These are phyloP conservation scores for Anguilla anguilla DNA, from an alignment of 2,797 vertebrate genomes.

Conservation along the genomic window DNA sequence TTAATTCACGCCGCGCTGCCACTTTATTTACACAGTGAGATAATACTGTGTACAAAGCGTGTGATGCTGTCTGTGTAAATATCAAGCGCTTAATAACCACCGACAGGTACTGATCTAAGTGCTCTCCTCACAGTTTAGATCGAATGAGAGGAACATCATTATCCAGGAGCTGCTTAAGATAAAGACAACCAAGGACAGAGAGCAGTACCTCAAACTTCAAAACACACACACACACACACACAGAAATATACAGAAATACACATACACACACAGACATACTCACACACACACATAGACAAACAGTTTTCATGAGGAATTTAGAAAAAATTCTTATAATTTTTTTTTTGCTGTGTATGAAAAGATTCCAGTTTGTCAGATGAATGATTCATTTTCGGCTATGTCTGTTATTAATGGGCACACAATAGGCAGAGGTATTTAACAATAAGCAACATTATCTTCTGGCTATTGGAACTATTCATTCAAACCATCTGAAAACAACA, in stretches of 20 bases:
- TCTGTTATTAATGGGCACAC: no score
- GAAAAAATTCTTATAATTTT: no score
- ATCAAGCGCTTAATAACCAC: not conserved
- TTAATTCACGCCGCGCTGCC: not conserved
- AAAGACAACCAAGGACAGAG: no score
- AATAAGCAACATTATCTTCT: no score
- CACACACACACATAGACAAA: not conserved
- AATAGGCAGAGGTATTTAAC: no score
- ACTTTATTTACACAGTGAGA: not conserved
- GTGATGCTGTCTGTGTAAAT: not conserved
- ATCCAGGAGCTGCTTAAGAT: no score
- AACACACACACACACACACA: constrained; percentile 29
- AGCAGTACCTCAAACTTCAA: not conserved
- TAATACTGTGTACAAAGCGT: not conserved
- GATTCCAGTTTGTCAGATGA: no score
- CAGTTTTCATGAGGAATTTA: not conserved
- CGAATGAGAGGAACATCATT: no score
- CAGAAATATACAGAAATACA: constrained; percentile 13
- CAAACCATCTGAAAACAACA: no score
- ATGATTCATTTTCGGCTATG: no score
- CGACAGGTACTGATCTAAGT: not conserved
- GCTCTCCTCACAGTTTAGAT: not conserved
- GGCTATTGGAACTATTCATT: no score
- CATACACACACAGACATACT: not conserved
- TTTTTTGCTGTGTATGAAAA: no score